Conservation (phyloP, 2,888 invertebrate genomes). For the Meandrusa payeni region DNA sequence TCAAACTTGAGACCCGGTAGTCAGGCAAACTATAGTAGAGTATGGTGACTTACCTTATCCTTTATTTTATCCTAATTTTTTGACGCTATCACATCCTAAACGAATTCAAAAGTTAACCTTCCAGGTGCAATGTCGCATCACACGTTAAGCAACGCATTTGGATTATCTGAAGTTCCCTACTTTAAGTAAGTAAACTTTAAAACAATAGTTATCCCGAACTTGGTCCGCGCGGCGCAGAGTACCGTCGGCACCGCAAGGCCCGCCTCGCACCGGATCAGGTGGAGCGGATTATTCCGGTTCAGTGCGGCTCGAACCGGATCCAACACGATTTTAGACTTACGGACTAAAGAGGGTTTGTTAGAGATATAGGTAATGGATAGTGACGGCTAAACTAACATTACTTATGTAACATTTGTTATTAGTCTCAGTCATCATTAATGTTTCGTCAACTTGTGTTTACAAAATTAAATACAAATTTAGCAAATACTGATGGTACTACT, state of each 20-base stretch:
- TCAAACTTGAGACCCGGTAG: too few species aligned
- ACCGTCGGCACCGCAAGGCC: constrained; percentile 51
- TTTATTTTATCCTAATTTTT: too few species aligned
- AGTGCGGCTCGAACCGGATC: constrained; percentile 65
- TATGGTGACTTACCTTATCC: too few species aligned
- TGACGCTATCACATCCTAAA: too few species aligned
- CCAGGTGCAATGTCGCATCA: too few species aligned
- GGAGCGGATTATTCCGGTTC: constrained; percentile 73
- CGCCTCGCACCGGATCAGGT: constrained; percentile 70
- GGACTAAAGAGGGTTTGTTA: constrained; percentile 52
- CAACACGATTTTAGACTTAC: constrained; percentile 73
- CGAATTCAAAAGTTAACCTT: too few species aligned
- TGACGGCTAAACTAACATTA: constrained; percentile 19
- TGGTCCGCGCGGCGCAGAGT: constrained; percentile 25
- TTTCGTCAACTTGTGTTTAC: too few species aligned
- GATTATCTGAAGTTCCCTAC: constrained; percentile 21
- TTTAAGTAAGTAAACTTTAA: constrained; percentile 12
- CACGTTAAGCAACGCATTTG: constrained; percentile 12
- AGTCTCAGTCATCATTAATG: too few species aligned
- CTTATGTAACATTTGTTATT: too few species aligned
- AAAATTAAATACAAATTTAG: too few species aligned
- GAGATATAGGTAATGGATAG: constrained; percentile 46
- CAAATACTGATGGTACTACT: too few species aligned
- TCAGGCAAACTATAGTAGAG: too few species aligned
- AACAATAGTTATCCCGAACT: constrained; percentile 21